Evolutionary conservation across 1,140 invertebrate genomes (phyloP).

Genomic region (Bicyclus anynana): DNA sequence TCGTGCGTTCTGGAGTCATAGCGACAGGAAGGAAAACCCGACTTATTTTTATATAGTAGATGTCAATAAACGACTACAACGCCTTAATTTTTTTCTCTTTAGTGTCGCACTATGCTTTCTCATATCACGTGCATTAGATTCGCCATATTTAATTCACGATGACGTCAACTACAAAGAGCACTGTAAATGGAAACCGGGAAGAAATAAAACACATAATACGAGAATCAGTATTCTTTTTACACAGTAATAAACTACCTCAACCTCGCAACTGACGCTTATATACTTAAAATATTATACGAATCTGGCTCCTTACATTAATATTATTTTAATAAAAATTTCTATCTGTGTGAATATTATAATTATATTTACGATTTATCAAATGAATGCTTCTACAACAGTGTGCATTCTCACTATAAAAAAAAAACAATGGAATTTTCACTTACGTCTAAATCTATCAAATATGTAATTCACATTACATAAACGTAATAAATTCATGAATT

Average conservation of each 20-base stretch:
- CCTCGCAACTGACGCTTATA: constrained; percentile 46
- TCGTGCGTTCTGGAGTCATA: no score
- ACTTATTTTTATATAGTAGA: no score
- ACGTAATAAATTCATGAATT: constrained; percentile 35
- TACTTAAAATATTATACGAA: constrained; percentile 62
- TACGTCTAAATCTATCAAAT: constrained; percentile 35
- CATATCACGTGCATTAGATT: no score
- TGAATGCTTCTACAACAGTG: constrained; percentile 46
- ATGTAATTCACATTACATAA: constrained; percentile 42
- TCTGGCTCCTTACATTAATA: constrained; percentile 63
- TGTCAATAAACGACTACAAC: no score
- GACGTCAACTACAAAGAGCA: background rate
- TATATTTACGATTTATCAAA: constrained; percentile 53
- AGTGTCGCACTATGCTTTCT: no score
- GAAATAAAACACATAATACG: constrained; percentile 62
- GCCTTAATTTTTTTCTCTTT: no score
- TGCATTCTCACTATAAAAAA: constrained; percentile 37
- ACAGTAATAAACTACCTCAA: constrained; percentile 61
- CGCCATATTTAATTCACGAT: no score
- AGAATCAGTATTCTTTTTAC: constrained; percentile 72
- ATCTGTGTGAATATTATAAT: constrained; percentile 62
- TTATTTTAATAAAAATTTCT: constrained; percentile 62
- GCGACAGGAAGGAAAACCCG: no score
- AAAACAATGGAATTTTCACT: constrained; percentile 50
- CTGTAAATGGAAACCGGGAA: background rate